Evolutionary conservation across 1,140 invertebrate genomes (phyloP), one percentile per base, ranked within the genome.

Genomic region (Drosophila elegans): DNA sequence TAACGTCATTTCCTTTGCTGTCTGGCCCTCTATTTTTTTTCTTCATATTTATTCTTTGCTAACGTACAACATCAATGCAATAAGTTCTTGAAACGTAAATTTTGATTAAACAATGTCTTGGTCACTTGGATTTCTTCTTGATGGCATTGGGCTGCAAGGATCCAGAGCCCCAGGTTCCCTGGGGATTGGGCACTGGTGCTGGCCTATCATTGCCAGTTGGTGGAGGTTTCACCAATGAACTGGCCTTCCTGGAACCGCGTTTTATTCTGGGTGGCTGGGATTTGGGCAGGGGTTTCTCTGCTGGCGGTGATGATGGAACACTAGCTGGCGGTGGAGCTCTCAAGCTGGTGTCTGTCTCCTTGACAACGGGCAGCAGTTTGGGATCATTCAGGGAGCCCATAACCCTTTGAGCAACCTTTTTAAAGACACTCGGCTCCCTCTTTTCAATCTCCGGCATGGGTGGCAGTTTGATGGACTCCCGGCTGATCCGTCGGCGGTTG

Each of bases 1-100:
- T 88, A 88, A 89, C 74, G 85, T 84, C 77, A 78, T 89, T 90
- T 89, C 80, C 84, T 71, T 29, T 41, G 36, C 44, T 76, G 55
- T 79, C 67, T 55, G 67, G 32, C 59, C 53, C 45, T 32, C 32
- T 49, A 52, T 53, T 42, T 34, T 12, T 13, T 44, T n/a, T 52
- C 53, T 68, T 42, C 49, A 75, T 42, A 44, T 25, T 44, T 59
- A 13, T 34, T 27, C 29, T 34, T 13, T 7, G 46, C 34, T 25
- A 74, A 52, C 29, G 52, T 25, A 46, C 42, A 77, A 57, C 53
- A 75, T 57, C 27, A 59, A 83, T 74, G 62, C 25, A 72, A 72
- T 52, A 51, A 72, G 42, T 29, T 46, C 25, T 57, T n/a, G 27
- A 46, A 68, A 55, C 55, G 39, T 51, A 42, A 85, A 84, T 85